phyloP scores from a whole-genome alignment of 2,797 vertebrate genomes.

The Perdix hodgsoniae region DNA sequence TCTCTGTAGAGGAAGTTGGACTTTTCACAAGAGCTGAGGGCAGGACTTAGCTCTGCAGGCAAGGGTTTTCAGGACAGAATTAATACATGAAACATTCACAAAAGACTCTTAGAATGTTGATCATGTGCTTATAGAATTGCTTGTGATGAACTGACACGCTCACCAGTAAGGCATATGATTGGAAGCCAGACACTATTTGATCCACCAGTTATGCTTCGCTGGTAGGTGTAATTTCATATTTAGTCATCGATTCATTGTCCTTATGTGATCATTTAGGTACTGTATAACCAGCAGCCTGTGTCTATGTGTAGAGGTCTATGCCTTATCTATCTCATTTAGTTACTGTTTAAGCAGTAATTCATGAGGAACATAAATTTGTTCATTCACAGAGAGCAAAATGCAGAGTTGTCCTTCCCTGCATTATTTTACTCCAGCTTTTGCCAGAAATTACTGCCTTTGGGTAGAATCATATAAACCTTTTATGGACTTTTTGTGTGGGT shows the following conservation, averaged over 20 bases:
- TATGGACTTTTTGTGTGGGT: neutral
- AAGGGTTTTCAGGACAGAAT: neutral
- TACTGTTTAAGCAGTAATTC: neutral
- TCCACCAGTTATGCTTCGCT: neutral
- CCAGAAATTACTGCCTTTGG: neutral
- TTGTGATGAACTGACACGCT: neutral
- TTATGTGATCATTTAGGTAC: rapidly evolving
- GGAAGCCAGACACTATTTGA: neutral
- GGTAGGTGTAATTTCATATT: neutral
- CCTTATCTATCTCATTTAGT: neutral
- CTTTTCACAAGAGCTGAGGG: neutral
- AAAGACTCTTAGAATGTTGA: neutral
- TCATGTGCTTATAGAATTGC: neutral
- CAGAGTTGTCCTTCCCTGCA: neutral
- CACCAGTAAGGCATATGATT: neutral
- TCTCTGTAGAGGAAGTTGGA: neutral
- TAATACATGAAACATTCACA: rapidly evolving
- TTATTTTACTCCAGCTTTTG: neutral
- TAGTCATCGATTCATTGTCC: neutral
- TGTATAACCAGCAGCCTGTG: rapidly evolving
- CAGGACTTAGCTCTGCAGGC: neutral
- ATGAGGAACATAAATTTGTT: neutral
- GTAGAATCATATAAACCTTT: neutral
- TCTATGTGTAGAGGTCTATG: rapidly evolving
- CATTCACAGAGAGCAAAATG: neutral